Percentiles rank a stretch among this genome's conserved stretches.
Evolutionary conservation across 2,797 vertebrate species (phyloP).

Genomic region (Tadarida brasiliensis): DNA sequence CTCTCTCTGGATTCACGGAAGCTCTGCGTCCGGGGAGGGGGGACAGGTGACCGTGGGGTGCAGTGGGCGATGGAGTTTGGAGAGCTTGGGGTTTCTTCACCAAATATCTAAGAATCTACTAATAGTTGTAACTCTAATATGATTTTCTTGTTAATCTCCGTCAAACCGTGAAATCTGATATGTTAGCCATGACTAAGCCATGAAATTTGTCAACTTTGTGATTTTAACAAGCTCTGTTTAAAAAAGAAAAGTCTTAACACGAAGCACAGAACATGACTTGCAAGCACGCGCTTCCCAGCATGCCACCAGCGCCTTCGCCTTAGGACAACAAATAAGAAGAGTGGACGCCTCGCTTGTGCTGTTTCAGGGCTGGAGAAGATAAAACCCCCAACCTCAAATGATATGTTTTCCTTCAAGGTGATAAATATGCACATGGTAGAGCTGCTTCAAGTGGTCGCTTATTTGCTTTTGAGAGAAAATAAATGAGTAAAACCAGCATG

Average conservation of each 20-base stretch:
- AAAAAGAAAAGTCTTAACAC: constrained; percentile 78
- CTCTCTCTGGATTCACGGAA: not conserved
- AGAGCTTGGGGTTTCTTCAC: constrained; percentile 56
- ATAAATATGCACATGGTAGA: constrained; percentile 41
- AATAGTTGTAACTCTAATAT: constrained; percentile 82
- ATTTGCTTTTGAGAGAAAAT: constrained; percentile 51
- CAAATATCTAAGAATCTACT: constrained; percentile 77
- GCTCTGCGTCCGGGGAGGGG: accelerated
- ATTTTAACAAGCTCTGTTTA: constrained; percentile 86
- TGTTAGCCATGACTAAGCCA: constrained; percentile 88
- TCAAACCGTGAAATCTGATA: constrained; percentile 88
- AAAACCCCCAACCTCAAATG: constrained; percentile 71
- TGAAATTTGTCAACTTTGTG: constrained; percentile 89
- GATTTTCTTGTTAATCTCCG: constrained; percentile 87
- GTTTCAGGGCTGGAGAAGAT: constrained; percentile 83
- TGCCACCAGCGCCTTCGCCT: constrained; percentile 77
- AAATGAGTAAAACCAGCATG: not conserved
- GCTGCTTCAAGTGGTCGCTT: constrained; percentile 50
- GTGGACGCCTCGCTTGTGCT: constrained; percentile 74
- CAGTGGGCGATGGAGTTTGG: not conserved
- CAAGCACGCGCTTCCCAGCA: constrained; percentile 82
- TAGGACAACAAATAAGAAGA: constrained; percentile 80
- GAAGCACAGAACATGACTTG: constrained; percentile 78
- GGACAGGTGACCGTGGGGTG: not conserved
- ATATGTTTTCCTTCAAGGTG: constrained; percentile 77